Conservation (phyloP, 2,888 invertebrate genomes). For the Caenorhabditis japonica region DNA sequence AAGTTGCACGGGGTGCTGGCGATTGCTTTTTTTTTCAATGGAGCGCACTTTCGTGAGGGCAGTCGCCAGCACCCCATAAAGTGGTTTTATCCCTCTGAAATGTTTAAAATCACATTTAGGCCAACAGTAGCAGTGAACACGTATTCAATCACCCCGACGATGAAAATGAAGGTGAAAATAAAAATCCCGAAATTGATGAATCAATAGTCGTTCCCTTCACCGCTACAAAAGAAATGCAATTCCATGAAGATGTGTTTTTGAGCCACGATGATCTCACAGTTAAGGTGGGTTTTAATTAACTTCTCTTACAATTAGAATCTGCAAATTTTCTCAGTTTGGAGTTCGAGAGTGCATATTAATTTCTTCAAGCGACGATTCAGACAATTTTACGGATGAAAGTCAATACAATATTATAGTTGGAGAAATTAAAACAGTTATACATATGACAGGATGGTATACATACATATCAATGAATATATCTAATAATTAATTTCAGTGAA, state of each 20-base stretch:
- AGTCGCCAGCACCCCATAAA: too few relatives aligned
- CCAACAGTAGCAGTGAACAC: too few relatives aligned
- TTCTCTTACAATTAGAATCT: neutral
- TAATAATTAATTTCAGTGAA: constrained; percentile 16
- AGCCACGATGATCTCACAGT: neutral
- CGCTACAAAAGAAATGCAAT: constrained; percentile 20
- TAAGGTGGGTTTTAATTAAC: constrained; percentile 1
- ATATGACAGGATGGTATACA: constrained; percentile 26
- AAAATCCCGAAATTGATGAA: constrained; percentile 6
- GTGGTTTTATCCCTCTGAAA: too few relatives aligned
- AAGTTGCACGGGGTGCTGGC: neutral
- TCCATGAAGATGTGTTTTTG: constrained; percentile 22
- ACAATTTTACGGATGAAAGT: constrained; percentile 19
- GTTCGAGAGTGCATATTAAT: constrained; percentile 32
- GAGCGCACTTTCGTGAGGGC: too few relatives aligned
- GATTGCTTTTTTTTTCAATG: neutral
- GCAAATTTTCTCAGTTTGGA: constrained; percentile 27
- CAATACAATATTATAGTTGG: constrained; percentile 37
- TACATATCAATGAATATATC: neutral
- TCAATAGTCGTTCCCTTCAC: constrained; percentile 6
- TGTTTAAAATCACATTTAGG: too few relatives aligned
- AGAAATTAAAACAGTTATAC: constrained; percentile 15
- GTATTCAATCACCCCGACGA: too few relatives aligned
- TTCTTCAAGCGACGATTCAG: constrained; percentile 3
- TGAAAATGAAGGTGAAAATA: too few relatives aligned